phyloP scores from a whole-genome alignment of 2,888 invertebrate species.

The Oasisia sp. region DNA sequence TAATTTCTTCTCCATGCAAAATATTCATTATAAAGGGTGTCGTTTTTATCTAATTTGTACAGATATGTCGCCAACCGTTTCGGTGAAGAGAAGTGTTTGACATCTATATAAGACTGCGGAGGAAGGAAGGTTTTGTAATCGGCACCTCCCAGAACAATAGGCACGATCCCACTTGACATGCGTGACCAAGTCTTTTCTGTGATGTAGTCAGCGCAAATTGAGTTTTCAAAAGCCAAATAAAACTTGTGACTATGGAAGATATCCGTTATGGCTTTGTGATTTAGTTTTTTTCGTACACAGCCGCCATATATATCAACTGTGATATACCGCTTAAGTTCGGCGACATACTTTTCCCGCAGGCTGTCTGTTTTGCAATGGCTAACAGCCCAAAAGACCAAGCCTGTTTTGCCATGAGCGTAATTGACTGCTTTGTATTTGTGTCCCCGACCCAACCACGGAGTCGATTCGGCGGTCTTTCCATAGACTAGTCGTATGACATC shows the following conservation, averaged over 20 bases:
- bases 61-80: not conserved
- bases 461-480: not conserved
- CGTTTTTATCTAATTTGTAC: not conserved
- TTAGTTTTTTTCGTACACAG: not conserved
- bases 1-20: constrained; percentile 10
- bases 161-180: not conserved
- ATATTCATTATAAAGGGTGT: constrained; percentile 10
- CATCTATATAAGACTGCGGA: not conserved
- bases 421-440: not conserved
- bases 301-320: not conserved
- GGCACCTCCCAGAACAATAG: not conserved
- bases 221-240: constrained; percentile 10
- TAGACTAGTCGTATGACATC: not conserved
- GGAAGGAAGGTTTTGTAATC: not conserved
- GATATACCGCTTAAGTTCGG: not conserved
- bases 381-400: not conserved
- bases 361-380: not conserved
- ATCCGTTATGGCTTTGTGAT: not conserved
- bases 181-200: not conserved
- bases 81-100: not conserved
- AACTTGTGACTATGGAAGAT: not conserved
- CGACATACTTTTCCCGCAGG: not conserved
- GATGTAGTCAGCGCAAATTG: not conserved
- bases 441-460: not conserved
- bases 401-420: not conserved